These are phyloP conservation scores for Seriola quinqueradiata DNA, from an alignment of 2,113 vertebrate genomes.

Conservation along the genomic window DNA sequence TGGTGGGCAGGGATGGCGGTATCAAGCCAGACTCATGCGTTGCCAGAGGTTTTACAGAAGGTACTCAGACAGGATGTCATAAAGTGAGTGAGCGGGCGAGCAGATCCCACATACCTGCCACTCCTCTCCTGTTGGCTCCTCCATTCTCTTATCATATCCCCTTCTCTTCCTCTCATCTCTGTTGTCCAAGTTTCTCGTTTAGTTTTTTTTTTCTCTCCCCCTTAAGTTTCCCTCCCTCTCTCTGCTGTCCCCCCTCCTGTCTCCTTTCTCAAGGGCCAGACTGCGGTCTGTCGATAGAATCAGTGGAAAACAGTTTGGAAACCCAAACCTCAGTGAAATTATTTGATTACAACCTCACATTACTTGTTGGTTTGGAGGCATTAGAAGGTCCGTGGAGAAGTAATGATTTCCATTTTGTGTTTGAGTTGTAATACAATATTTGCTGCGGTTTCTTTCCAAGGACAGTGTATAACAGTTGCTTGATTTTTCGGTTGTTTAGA, in stretches of 20 bases:
- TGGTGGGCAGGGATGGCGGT: constrained; percentile 4
- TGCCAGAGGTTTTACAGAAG: constrained; percentile 49
- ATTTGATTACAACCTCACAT: constrained; percentile 80
- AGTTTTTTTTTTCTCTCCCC: constrained; percentile 3
- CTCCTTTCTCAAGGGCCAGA: constrained; percentile 61
- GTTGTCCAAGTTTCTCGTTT: constrained; percentile 17
- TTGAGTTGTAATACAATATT: constrained; percentile 70
- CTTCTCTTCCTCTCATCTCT: constrained; percentile 2
- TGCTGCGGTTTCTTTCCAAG: constrained; percentile 59
- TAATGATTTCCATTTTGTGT: constrained; percentile 82
- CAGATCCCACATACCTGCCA: constrained; percentile 12
- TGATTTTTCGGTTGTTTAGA: constrained; percentile 56
- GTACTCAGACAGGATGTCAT: constrained; percentile 33
- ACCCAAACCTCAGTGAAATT: constrained; percentile 77
- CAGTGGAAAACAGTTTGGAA: constrained; percentile 80
- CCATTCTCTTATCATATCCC: constrained; percentile 17
- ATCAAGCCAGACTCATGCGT: constrained; percentile 26
- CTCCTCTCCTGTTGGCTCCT: constrained; percentile 20
- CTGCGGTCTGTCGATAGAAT: constrained; percentile 75
- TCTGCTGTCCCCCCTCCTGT: constrained; percentile 12
- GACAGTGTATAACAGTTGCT: constrained; percentile 49
- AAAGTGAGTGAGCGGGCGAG: constrained; percentile 42
- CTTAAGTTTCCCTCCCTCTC: neutral
- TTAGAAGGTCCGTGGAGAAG: constrained; percentile 72
- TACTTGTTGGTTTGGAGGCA: constrained; percentile 78